Percentiles rank a stretch among this genome's conserved stretches.
phyloP scores from a whole-genome alignment of 2,113 vertebrate species.

The Coptodon bakossiorum region DNA sequence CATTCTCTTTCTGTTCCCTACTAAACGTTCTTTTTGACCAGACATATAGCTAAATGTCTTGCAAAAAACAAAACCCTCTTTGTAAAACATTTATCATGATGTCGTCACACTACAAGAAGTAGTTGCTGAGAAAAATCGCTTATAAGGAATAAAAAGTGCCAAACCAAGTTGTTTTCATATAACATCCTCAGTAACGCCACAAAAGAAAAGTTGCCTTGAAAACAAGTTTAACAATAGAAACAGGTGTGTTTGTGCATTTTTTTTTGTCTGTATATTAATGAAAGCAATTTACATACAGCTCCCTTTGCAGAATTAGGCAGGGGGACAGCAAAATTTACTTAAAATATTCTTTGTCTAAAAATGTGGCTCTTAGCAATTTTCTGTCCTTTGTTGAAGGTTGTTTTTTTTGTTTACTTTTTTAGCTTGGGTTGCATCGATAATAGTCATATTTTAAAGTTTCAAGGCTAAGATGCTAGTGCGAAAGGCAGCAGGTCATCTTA shows the following conservation, averaged over 20 bases:
- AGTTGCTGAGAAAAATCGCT: background rate
- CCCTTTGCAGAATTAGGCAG: background rate
- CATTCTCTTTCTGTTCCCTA: background rate
- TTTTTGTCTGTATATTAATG: background rate
- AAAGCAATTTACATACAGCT: background rate
- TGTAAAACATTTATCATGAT: background rate
- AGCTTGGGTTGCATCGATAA: slow-evolving; percentile 36
- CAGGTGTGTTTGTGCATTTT: background rate
- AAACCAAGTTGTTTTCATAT: background rate
- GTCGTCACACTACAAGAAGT: background rate
- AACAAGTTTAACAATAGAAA: background rate
- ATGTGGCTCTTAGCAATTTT: slow-evolving; percentile 49
- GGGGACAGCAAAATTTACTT: slow-evolving; percentile 18
- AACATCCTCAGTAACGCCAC: background rate
- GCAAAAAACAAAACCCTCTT: background rate
- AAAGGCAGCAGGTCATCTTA: background rate
- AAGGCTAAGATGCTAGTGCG: background rate
- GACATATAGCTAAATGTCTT: background rate
- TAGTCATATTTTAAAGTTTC: slow-evolving; percentile 38
- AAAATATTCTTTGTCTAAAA: slow-evolving; percentile 30
- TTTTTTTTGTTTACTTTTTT: background rate
- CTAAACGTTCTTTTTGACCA: background rate
- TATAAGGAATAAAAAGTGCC: background rate
- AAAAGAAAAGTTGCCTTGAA: background rate
- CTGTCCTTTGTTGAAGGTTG: slow-evolving; percentile 37